phyloP scores from a whole-genome alignment of 2,888 invertebrate genomes.

The Quadriops clusia region DNA sequence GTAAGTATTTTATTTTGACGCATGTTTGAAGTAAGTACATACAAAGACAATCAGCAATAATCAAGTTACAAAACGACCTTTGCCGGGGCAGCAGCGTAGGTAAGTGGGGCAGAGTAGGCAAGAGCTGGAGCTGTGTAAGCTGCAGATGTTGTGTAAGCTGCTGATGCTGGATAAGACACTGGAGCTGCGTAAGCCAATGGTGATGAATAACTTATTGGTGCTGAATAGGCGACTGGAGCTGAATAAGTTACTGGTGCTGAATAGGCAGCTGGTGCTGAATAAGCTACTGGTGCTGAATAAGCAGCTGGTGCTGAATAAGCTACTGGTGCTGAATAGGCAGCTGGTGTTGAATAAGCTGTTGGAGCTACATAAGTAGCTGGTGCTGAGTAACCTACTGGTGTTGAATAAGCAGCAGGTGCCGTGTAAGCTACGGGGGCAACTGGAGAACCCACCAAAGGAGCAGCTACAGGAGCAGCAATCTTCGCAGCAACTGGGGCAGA shows the following conservation, averaged over 20 bases:
- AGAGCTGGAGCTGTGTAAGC: constrained; percentile 5
- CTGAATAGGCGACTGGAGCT: constrained; percentile 8
- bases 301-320: constrained; percentile 6
- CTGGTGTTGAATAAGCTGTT: constrained; percentile 21
- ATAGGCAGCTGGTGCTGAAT: constrained; percentile 12
- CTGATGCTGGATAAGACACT: no score
- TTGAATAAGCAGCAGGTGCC: constrained; percentile 16
- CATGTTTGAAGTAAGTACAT: no score
- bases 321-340: constrained; percentile 20
- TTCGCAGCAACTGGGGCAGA: constrained; percentile 12
- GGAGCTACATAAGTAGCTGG: constrained; percentile 25
- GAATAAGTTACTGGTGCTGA: constrained; percentile 13
- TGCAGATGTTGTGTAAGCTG: no score
- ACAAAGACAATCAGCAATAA: no score
- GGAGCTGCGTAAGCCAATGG: constrained; percentile 13
- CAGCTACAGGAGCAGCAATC: constrained; percentile 12
- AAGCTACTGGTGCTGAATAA: constrained; percentile 9
- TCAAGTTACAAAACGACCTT: no score
- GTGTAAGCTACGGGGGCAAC: constrained; percentile 12
- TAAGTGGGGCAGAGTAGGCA: constrained; percentile 4
- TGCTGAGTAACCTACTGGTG: constrained; percentile 15
- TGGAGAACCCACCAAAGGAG: no score
- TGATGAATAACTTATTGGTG: constrained; percentile 11
- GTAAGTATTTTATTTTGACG: no score
- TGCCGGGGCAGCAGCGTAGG: no score